Conservation (phyloP, 2,797 vertebrate species). For the Neomorphus geoffroyi region DNA sequence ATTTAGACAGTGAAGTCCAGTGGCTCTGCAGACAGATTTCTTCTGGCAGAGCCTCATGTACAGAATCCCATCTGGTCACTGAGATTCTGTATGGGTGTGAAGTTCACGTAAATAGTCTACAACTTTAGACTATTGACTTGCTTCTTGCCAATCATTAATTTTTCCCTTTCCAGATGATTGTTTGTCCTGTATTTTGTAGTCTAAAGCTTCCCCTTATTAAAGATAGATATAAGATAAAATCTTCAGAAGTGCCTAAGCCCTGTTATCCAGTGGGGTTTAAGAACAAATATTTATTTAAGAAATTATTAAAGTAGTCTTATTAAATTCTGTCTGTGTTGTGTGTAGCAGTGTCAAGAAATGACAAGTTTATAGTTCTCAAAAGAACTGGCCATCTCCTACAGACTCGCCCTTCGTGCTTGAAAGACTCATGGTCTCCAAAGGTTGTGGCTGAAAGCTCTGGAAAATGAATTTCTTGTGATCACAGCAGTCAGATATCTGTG, state of each 20-base stretch:
- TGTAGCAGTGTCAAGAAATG: neutral
- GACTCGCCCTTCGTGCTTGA: neutral
- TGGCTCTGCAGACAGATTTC: neutral
- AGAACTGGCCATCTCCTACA: neutral
- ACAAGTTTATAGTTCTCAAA: neutral
- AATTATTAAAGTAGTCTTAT: neutral
- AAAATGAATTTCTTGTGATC: neutral
- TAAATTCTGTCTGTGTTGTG: slow-evolving; percentile 7
- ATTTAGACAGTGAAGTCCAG: neutral
- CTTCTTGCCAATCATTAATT: neutral
- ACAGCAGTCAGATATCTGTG: neutral
- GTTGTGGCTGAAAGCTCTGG: slow-evolving; percentile 10
- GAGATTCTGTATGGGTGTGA: neutral
- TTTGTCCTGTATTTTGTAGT: slow-evolving; percentile 13
- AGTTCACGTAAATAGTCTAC: neutral
- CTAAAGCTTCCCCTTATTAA: slow-evolving; percentile 18
- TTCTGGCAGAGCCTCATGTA: neutral
- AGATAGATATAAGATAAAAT: neutral
- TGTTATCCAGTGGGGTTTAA: slow-evolving; percentile 34
- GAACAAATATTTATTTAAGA: slow-evolving; percentile 44
- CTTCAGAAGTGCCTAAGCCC: slow-evolving; percentile 61
- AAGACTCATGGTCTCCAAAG: neutral
- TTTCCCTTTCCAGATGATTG: neutral
- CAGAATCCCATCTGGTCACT: neutral
- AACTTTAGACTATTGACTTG: neutral